Conservation (phyloP, 1,140 invertebrate species). For the Galendromus occidentalis region DNA sequence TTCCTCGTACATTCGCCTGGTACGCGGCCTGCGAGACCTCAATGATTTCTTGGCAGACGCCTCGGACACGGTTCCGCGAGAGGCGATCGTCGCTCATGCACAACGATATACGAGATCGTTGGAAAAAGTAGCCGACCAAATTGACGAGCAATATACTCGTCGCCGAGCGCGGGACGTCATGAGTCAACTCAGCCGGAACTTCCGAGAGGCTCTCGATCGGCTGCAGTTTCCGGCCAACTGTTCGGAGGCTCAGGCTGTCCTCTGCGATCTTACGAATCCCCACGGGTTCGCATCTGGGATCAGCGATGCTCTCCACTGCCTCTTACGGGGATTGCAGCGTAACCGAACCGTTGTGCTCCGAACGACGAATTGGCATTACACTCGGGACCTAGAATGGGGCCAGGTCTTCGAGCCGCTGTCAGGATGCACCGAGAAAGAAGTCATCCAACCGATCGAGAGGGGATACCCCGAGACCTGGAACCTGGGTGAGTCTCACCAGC, state of each 20-base stretch:
- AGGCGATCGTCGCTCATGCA: background rate
- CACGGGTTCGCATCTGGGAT: constrained; percentile 16
- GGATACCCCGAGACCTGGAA: no score
- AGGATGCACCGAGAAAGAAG: background rate
- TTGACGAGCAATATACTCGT: background rate
- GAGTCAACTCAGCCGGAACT: background rate
- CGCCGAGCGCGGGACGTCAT: background rate
- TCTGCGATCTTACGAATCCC: constrained; percentile 16
- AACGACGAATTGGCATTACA: constrained; percentile 14
- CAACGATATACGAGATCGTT: background rate
- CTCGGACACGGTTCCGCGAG: background rate
- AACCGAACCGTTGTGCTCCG: constrained; percentile 9
- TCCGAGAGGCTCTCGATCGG: background rate
- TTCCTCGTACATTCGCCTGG: background rate
- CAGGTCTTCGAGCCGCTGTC: constrained; percentile 13
- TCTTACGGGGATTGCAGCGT: constrained; percentile 15
- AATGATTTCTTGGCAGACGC: background rate
- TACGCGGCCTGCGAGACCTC: background rate
- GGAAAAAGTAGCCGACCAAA: background rate
- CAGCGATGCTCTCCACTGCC: constrained; percentile 16
- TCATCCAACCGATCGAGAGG: no score
- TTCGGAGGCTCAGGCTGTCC: background rate
- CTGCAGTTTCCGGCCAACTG: constrained; percentile 16
- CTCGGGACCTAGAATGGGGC: constrained; percentile 8
- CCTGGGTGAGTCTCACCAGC: no score